Evolutionary conservation across 1,140 invertebrate genomes (phyloP).

Genomic region (Lysiphlebus fabarum): DNA sequence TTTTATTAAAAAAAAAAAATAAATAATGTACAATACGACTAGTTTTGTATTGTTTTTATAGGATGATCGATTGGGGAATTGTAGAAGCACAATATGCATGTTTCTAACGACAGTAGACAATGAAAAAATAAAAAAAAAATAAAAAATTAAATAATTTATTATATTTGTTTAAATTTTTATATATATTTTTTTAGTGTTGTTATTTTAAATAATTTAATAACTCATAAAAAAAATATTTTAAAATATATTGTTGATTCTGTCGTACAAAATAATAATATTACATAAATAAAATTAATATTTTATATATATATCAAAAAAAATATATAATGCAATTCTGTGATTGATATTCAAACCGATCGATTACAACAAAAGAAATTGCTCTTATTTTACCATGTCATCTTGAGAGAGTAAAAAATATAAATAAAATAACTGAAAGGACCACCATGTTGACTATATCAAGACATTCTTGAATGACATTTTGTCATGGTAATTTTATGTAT

Average conservation of each 20-base stretch:
- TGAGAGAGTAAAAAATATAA: background rate
- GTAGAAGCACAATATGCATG: too few relatives aligned
- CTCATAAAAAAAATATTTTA: background rate
- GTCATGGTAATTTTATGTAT: slow-evolving; percentile 34
- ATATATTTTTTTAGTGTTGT: slow-evolving; percentile 4
- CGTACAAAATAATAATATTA: background rate
- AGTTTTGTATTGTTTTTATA: slow-evolving; percentile 6
- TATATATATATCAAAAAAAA: too few relatives aligned
- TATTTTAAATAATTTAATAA: background rate
- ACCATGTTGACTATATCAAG: background rate
- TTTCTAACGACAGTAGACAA: too few relatives aligned
- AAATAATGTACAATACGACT: too few relatives aligned
- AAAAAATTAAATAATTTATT: too few relatives aligned
- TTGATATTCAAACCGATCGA: slow-evolving; percentile 15
- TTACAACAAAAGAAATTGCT: slow-evolving; percentile 14
- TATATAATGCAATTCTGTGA: background rate
- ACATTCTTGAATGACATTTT: slow-evolving; percentile 26
- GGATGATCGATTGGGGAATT: slow-evolving; percentile 11
- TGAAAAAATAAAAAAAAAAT: background rate
- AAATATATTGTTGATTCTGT: too few relatives aligned
- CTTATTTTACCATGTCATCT: background rate
- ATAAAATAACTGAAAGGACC: background rate
- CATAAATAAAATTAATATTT: background rate
- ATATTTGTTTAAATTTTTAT: background rate
- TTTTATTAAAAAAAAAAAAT: too few relatives aligned